Evolutionary conservation across 2,888 invertebrate species (phyloP), one percentile per base, ranked within the genome.

Genomic region (Didymodactylos carnosus): DNA sequence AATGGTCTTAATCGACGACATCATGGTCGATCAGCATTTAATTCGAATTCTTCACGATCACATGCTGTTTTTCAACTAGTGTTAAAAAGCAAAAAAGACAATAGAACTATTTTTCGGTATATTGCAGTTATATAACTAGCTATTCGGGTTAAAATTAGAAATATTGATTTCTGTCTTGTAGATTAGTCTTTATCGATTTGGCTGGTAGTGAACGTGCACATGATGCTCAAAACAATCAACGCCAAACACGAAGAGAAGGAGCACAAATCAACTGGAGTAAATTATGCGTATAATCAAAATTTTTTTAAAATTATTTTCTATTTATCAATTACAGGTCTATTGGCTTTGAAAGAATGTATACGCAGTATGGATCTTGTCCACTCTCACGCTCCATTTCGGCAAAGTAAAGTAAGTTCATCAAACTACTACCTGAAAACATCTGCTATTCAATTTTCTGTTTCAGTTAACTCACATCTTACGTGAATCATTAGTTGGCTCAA

Each of bases 221-320:
- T 1, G 83, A 82, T 75, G 80, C 81, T 16, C 73, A 73, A 73
- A 70, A 81, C 73, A 79, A 80, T 49, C 80, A 80, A 77, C 79
- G 78, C 76, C 82, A 82, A 76, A 82, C 82, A 4, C 75, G 82
- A 39, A 78, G 81, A 76, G 83, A 83, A 76, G 83, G 83, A 25
- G 83, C 83, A 13, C 82, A 82, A 76, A 83, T 83, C 76, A 83
- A 83, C 77, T 82, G 82, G 75, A 82, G 82, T 77, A 78, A 82
- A 8, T 77, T 83, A 16, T 82, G 82, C 49, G 83, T 83, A 77
- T 77, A 81, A 79, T 13, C 62, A 62, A 19, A 29, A 25, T 27
- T n/a, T 10, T n/a, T 39, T 27, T 62, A 13, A 14, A 23, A 62
- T 27, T 62, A 69, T 69, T 69, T 69, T 19, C 16, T 8, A 39